phyloP scores from a whole-genome alignment of 2,888 invertebrate genomes.

The Tanypteryx hageni region DNA sequence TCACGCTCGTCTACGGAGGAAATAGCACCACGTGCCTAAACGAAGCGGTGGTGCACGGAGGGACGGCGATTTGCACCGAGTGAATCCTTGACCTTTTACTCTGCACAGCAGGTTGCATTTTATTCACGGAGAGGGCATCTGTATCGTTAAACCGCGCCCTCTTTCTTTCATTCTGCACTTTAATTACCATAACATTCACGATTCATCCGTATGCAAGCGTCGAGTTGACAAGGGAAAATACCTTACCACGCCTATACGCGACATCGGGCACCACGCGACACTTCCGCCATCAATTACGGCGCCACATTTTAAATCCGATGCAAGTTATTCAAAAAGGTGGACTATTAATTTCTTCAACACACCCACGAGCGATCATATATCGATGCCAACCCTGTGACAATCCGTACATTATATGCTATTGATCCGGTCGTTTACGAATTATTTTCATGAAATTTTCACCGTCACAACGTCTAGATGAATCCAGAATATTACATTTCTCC shows the following conservation, averaged over 20 bases:
- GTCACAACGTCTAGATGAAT: too few relatives aligned
- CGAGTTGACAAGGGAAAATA: constrained; percentile 35
- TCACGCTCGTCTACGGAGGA: too few relatives aligned
- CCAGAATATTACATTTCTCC: too few relatives aligned
- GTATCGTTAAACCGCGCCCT: constrained; percentile 25
- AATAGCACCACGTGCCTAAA: too few relatives aligned
- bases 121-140: constrained; percentile 38
- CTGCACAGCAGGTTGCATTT: not conserved
- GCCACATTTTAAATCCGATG: constrained; percentile 23
- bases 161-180: not conserved
- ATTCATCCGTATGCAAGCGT: constrained; percentile 38
- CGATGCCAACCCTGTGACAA: constrained; percentile 16
- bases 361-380: not conserved
- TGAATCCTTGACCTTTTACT: constrained; percentile 49
- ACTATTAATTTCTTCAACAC: constrained; percentile 14
- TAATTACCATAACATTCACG: constrained; percentile 47
- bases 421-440: not conserved
- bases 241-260: constrained; percentile 29
- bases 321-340: constrained; percentile 29
- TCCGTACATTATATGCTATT: not conserved
- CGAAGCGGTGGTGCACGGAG: too few relatives aligned
- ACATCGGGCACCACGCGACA: not conserved
- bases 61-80: not conserved
- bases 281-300: constrained; percentile 23
- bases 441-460: too few relatives aligned